A percentile compares a stretch with the other conserved stretches of the same genome.
These are phyloP conservation scores for Nycticorax nycticorax DNA, from an alignment of 2,113 vertebrate species.

Conservation along the genomic window DNA sequence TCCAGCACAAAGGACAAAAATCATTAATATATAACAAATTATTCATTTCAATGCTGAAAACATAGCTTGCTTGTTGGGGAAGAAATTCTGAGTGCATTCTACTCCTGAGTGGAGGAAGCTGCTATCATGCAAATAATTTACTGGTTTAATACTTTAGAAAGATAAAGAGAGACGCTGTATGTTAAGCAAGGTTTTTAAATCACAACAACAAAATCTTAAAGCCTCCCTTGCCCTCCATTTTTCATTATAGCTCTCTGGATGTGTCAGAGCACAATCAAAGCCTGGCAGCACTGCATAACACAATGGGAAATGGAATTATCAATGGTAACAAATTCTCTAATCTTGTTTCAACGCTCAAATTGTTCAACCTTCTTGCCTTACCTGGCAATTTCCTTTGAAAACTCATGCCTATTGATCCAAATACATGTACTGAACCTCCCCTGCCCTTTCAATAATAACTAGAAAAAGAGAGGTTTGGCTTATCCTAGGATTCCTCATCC, in stretches of 20 bases:
- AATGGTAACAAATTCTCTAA: background rate
- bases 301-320: accelerated
- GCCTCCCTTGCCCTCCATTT: background rate
- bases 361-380: background rate
- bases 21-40: background rate
- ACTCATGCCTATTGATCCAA: background rate
- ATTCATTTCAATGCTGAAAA: background rate
- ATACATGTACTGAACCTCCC: background rate
- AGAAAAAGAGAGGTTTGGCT: background rate
- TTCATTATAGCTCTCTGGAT: background rate
- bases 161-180: background rate
- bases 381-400: background rate
- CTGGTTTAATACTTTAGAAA: background rate
- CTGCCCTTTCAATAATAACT: background rate
- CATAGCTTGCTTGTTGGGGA: background rate
- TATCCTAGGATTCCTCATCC: background rate
- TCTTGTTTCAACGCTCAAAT: background rate
- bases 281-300: background rate
- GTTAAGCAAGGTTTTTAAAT: background rate
- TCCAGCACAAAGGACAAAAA: background rate
- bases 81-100: background rate
- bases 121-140: background rate
- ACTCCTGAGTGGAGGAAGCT: background rate
- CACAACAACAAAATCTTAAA: background rate
- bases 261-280: background rate